Conservation (phyloP, 2,113 vertebrate species). For the Toxotes jaculatrix region DNA sequence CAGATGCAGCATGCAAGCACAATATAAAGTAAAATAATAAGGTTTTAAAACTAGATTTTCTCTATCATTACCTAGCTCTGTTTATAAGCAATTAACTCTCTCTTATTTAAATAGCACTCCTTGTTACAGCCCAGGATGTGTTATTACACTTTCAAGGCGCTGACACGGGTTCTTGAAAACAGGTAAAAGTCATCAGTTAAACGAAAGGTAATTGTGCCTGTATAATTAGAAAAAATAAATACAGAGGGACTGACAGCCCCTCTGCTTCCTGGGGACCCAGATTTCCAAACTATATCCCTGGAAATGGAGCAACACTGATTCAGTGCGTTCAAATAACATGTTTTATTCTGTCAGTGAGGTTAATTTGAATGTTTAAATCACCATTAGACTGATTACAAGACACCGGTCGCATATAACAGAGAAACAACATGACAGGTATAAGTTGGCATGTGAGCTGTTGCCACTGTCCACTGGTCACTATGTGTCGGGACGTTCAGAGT, state of each 20-base stretch:
- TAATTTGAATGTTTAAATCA: too few relatives aligned
- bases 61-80: too few relatives aligned
- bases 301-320: background rate
- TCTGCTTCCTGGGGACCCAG: background rate
- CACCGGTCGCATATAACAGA: background rate
- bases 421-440: background rate
- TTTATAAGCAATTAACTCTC: background rate
- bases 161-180: background rate
- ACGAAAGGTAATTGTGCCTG: background rate
- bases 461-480: background rate
- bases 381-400: background rate
- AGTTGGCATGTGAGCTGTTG: background rate
- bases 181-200: background rate
- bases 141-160: background rate
- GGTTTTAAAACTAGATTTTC: too few relatives aligned
- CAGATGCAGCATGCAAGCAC: too few relatives aligned
- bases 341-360: constrained; percentile 12
- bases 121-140: background rate
- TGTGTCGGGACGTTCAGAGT: constrained; percentile 62
- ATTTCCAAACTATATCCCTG: background rate
- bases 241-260: background rate
- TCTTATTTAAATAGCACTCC: too few relatives aligned
- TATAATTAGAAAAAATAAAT: background rate
- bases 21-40: background rate
- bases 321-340: background rate